Percentiles rank a stretch among this genome's conserved stretches.
phyloP scores from a whole-genome alignment of 2,113 vertebrate species.

The Nycticryphes semicollaris region DNA sequence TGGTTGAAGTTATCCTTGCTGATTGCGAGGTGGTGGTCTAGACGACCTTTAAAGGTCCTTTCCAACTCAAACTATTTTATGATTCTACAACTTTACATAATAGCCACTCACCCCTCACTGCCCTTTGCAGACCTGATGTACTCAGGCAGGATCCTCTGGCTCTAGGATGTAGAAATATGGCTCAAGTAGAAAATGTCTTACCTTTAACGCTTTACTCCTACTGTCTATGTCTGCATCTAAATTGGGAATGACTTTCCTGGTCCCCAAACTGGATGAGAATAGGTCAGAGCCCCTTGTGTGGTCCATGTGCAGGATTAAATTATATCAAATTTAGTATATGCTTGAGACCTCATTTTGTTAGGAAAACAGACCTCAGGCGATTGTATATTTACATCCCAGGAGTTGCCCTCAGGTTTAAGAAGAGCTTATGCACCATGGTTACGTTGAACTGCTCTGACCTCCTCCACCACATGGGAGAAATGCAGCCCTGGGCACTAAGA shows the following conservation, averaged over 20 bases:
- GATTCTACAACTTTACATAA: not conserved
- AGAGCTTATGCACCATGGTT: not conserved
- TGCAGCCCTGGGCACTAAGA: not conserved
- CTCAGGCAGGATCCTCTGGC: not conserved
- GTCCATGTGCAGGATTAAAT: not conserved
- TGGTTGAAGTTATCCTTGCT: not conserved
- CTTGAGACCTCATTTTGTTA: not conserved
- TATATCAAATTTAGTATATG: accelerated
- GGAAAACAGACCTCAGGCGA: not conserved
- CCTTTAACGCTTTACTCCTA: not conserved
- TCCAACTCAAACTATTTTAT: not conserved
- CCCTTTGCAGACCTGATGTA: not conserved
- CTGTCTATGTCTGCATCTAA: not conserved
- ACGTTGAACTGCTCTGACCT: not conserved
- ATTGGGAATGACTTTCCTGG: not conserved
- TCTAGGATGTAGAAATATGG: not conserved
- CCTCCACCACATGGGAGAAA: not conserved
- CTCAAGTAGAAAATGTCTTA: not conserved
- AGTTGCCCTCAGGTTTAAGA: not conserved
- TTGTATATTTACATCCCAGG: not conserved
- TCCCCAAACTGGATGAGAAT: not conserved
- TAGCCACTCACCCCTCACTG: not conserved
- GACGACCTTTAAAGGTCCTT: not conserved
- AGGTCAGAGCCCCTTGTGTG: not conserved
- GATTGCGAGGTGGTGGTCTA: not conserved